A percentile compares a stretch with the other conserved stretches of the same genome.
Evolutionary conservation across 2,113 vertebrate genomes (phyloP).

Genomic region (Phocoena sinus): DNA sequence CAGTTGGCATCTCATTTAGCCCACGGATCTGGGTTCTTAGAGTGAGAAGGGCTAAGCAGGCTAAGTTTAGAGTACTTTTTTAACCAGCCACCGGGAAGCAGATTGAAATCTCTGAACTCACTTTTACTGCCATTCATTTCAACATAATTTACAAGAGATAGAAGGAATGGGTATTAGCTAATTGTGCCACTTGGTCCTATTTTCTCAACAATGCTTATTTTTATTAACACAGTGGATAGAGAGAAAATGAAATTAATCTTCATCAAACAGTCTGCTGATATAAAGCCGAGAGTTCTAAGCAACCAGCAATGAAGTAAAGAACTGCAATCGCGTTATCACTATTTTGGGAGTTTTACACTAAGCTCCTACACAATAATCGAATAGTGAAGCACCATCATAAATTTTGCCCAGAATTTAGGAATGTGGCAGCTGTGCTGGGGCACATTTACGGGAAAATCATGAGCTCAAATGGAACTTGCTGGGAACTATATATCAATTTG

Average conservation of each 20-base stretch:
- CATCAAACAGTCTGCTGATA: neutral
- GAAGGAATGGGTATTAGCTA: constrained; percentile 22
- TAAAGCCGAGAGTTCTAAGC: constrained; percentile 33
- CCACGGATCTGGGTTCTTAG: neutral
- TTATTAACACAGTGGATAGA: constrained; percentile 37
- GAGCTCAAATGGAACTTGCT: constrained; percentile 46
- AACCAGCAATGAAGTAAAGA: constrained; percentile 7
- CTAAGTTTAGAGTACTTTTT: neutral
- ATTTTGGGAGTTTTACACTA: constrained; percentile 59
- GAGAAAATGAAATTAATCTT: constrained; percentile 53
- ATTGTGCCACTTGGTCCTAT: constrained; percentile 37
- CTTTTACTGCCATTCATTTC: constrained; percentile 42
- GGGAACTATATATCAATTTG: constrained; percentile 56
- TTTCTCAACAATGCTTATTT: constrained; percentile 44
- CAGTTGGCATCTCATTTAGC: neutral
- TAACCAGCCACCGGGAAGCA: neutral
- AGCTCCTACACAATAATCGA: constrained; percentile 39
- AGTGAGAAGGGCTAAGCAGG: neutral
- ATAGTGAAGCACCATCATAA: constrained; percentile 38
- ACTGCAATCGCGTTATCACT: neutral
- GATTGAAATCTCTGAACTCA: neutral
- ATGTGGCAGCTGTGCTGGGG: neutral
- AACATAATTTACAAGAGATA: constrained; percentile 39
- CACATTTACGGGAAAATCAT: constrained; percentile 45
- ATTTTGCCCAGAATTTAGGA: constrained; percentile 50